Base-by-base conservation (phyloP, 2,888 invertebrate genomes). In the Scaptomyza reducta region DNA sequence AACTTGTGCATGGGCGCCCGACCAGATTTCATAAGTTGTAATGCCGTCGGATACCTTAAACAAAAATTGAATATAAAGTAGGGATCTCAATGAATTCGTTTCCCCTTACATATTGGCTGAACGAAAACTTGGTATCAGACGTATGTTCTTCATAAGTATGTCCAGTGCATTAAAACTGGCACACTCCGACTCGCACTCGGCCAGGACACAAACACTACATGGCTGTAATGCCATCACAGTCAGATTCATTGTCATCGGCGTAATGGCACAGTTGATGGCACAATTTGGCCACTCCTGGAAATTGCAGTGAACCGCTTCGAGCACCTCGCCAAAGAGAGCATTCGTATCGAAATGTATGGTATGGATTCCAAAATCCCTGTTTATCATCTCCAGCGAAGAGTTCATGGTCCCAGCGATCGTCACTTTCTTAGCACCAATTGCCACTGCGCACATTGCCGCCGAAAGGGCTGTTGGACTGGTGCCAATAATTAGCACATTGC, bases 91-190 rank as follows among this genome's bases (percentile, higher is more conserved):
- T 0, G 3, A 10, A 10, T 31, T 10, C 10, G 10, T 6, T 4
- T 35, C 27, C 16, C 66, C 82, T 74, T 61, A 90, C 91, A 90
- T 90, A 47, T 90, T 90, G 13, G 79, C 82, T 3, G 88, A 88
- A 1, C 90, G 84, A 65, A 90, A 90, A 45, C 90, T 90, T 5
- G 90, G 86, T 38, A 85, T 56, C 3, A 90, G 59, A 6, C 70
- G 74, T 7, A 91, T 80, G 58, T 90, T 90, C 50, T 91, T 91
- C 87, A 89, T 89, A 0, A 91, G 62, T 2, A 89, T 70, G 13
- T 90, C 88, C 7, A 90, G 61, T 0, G 90, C 81, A 74, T 90
- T 91, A 31, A 89, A 88, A 47, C 81, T 81, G 29, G 84, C 89
- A 58, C 89, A 88, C 55, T 91, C 90, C 0, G 79, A 64, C n/a